phyloP scores from a whole-genome alignment of 2,888 invertebrate species.

The Spisula solida region DNA sequence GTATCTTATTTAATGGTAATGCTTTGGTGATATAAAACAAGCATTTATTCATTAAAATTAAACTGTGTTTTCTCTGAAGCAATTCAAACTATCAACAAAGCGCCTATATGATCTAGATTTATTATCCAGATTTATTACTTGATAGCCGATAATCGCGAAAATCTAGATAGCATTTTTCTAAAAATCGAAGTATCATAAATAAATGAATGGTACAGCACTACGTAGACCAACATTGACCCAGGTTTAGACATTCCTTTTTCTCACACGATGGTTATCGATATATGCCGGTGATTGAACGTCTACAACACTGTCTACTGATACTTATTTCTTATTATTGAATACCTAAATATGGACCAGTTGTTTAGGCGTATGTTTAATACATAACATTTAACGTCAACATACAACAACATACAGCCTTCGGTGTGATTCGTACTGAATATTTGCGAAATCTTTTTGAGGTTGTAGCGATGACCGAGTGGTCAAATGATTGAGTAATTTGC shows the following conservation, averaged over 20 bases:
- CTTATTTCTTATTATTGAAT: too few species aligned
- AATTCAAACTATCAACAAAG: neutral
- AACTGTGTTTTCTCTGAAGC: neutral
- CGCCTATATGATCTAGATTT: neutral
- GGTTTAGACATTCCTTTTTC: neutral
- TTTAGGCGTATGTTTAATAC: too few species aligned
- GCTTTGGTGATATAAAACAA: neutral
- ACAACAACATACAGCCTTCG: too few species aligned
- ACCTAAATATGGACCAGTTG: too few species aligned
- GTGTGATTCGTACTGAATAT: too few species aligned
- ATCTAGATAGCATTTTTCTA: neutral
- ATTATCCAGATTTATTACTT: neutral
- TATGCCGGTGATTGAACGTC: too few species aligned
- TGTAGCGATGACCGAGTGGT: too few species aligned
- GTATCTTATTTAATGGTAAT: neutral
- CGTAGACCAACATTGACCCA: neutral
- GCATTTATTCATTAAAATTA: neutral
- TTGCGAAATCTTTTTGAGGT: too few species aligned
- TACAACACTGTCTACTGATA: too few species aligned
- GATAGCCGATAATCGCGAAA: neutral
- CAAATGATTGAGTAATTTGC: too few species aligned
- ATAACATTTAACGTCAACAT: too few species aligned
- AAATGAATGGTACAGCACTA: neutral
- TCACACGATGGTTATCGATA: neutral
- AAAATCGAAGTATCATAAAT: neutral